These are phyloP conservation scores for Emydocephalus ijimae DNA, from an alignment of 2,113 vertebrate genomes.

Conservation along the genomic window DNA sequence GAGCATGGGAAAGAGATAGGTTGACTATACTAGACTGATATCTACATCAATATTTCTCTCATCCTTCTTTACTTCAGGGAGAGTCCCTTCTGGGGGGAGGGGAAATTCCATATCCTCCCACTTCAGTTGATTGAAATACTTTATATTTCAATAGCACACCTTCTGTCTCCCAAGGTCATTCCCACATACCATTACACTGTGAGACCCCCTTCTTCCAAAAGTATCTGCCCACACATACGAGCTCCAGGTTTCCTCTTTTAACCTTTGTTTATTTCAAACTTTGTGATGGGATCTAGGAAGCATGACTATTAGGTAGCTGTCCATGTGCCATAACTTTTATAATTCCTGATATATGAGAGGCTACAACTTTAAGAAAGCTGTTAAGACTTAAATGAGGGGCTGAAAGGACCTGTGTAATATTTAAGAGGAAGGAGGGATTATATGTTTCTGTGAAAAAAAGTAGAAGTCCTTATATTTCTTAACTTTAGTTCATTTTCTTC, in stretches of 20 bases:
- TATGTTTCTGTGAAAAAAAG: background rate
- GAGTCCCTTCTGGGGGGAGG: background rate
- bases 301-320: background rate
- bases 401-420: background rate
- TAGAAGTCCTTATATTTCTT: background rate
- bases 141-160: background rate
- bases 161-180: background rate
- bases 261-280: background rate
- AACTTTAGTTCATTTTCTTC: background rate
- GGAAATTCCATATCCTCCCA: background rate
- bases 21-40: background rate
- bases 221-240: background rate
- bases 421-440: background rate
- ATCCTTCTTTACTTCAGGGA: background rate
- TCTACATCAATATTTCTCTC: background rate
- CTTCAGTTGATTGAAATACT: background rate
- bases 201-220: background rate
- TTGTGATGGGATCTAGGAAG: background rate
- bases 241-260: background rate
- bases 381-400: background rate
- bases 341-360: background rate
- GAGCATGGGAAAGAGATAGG: background rate
- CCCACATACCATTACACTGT: background rate
- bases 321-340: background rate
- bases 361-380: background rate